Conservation (phyloP, 2,888 invertebrate genomes). For the Microctonus brassicae region DNA sequence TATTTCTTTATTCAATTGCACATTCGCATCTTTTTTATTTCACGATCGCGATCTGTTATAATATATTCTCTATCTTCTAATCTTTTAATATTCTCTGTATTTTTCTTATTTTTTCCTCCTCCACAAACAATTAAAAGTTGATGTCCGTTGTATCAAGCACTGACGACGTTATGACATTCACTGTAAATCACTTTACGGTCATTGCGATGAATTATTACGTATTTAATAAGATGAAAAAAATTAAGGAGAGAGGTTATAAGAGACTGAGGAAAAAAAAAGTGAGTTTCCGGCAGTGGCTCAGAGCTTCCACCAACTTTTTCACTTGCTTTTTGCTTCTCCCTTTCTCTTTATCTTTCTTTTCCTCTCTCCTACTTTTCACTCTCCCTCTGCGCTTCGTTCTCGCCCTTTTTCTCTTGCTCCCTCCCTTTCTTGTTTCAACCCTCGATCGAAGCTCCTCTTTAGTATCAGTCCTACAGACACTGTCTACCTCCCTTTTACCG, state of each 20-base stretch:
- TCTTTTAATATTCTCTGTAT: not conserved
- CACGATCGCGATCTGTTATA: not conserved
- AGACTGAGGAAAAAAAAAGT: conserved; percentile 1
- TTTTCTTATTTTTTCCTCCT: conserved; percentile 35
- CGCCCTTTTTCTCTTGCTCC: conserved; percentile 40
- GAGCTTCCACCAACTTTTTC: conserved; percentile 7
- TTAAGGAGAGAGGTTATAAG: conserved; percentile 8
- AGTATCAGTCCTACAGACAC: conserved; percentile 70
- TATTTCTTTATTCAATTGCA: not conserved
- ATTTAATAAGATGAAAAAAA: not conserved
- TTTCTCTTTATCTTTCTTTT: not conserved
- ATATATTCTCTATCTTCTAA: not conserved
- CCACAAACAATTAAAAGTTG: conserved; percentile 46
- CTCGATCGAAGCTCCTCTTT: conserved; percentile 57
- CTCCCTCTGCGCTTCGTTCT: conserved; percentile 19
- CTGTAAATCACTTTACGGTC: conserved; percentile 56
- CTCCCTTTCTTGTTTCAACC: conserved; percentile 44
- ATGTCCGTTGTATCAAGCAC: conserved; percentile 50
- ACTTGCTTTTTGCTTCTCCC: not conserved
- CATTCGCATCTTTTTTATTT: not conserved
- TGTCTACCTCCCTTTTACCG: conserved; percentile 41
- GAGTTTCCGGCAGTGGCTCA: conserved; percentile 10
- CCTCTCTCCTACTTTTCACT: conserved; percentile 21
- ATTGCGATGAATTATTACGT: not conserved
- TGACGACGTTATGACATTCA: conserved; percentile 59